These are phyloP conservation scores for Peromyscus attwateri DNA, from an alignment of 2,797 vertebrate genomes.

Conservation along the genomic window DNA sequence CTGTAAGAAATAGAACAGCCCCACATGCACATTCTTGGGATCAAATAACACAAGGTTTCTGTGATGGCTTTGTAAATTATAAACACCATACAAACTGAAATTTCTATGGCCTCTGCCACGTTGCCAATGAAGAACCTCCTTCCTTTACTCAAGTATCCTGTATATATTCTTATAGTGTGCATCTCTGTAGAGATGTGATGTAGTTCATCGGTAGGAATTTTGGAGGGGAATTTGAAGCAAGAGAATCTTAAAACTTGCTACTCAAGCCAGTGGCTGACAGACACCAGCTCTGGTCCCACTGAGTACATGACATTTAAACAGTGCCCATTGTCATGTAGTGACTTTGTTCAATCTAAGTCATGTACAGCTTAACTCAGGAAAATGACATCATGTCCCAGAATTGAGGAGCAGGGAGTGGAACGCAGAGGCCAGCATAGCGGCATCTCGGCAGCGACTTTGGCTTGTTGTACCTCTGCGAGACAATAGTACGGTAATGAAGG, in stretches of 20 bases:
- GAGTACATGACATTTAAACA: background rate
- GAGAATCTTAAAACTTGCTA: slow-evolving; percentile 36
- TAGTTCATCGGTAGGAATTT: background rate
- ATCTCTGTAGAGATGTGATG: background rate
- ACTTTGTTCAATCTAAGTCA: background rate
- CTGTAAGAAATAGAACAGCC: background rate
- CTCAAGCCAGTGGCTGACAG: background rate
- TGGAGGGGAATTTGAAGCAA: slow-evolving; percentile 16
- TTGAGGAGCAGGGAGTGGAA: slow-evolving; percentile 17
- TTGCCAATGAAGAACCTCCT: background rate
- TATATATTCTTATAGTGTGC: background rate
- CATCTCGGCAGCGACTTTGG: background rate
- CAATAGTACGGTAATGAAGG: slow-evolving; percentile 34
- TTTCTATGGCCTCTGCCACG: background rate
- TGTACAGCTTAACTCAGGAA: background rate
- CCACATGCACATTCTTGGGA: background rate
- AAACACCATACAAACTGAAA: background rate
- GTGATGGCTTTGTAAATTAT: slow-evolving; percentile 5
- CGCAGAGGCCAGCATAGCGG: background rate
- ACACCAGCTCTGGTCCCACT: background rate
- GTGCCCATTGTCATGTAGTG: background rate
- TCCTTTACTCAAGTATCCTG: background rate
- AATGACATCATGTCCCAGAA: background rate
- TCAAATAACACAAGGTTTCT: background rate
- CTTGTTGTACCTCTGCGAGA: slow-evolving; percentile 56